phyloP scores from a whole-genome alignment of 2,888 invertebrate species.

The Drosophila emarginata region DNA sequence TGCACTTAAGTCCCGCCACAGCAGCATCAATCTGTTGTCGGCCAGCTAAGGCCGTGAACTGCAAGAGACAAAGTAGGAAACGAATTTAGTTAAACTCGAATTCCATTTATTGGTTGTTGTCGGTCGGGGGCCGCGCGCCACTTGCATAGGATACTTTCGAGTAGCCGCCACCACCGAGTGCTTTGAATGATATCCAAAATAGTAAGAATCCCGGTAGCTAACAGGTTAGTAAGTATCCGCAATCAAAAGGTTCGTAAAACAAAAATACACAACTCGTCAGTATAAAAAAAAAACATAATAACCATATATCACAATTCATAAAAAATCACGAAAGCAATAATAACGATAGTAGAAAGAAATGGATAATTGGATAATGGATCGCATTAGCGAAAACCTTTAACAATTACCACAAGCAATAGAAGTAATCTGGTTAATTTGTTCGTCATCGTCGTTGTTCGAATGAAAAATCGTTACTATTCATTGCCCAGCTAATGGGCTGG shows the following conservation, averaged over 20 bases:
- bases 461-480: constrained; percentile 80
- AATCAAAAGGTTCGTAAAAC: constrained; percentile 33
- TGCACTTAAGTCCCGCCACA: constrained; percentile 66
- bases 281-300: constrained; percentile 35
- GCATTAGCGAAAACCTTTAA: constrained; percentile 16
- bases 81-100: not conserved
- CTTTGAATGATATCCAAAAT: constrained; percentile 70
- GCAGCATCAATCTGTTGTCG: constrained; percentile 50
- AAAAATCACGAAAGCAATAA: no score
- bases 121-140: constrained; percentile 47
- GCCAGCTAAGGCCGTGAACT: constrained; percentile 72
- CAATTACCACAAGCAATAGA: constrained; percentile 81
- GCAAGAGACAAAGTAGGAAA: constrained; percentile 30
- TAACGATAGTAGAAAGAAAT: constrained; percentile 15
- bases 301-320: not conserved
- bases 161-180: constrained; percentile 54
- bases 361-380: constrained; percentile 1
- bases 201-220: constrained; percentile 72
- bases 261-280: constrained; percentile 51
- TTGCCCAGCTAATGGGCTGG: constrained; percentile 24
- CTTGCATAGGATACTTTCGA: constrained; percentile 72
- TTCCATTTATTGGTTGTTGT: constrained; percentile 26
- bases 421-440: constrained; percentile 78
- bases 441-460: constrained; percentile 78
- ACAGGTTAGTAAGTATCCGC: constrained; percentile 36